Conservation (phyloP, 2,797 vertebrate species). For the Sus cebifrons region DNA sequence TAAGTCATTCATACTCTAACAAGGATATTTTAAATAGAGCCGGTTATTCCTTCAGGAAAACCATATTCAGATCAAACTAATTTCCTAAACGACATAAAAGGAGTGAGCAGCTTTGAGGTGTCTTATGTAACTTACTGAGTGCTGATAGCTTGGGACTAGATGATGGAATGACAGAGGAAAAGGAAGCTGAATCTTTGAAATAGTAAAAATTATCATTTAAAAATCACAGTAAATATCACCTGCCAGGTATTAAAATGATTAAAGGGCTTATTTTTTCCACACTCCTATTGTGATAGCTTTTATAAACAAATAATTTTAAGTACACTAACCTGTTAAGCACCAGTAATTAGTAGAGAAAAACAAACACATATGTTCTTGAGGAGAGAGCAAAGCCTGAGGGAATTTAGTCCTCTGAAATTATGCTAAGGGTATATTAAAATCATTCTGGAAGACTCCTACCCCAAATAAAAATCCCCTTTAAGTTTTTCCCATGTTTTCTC, state of each 20-base stretch:
- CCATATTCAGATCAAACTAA: conserved; percentile 83
- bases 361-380: conserved; percentile 84
- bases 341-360: conserved; percentile 85
- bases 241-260: conserved; percentile 80
- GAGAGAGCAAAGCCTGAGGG: conserved; percentile 76
- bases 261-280: conserved; percentile 81
- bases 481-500: conserved; percentile 27
- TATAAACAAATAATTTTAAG: conserved; percentile 85
- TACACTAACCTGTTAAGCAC: conserved; percentile 81
- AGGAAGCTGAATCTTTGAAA: conserved; percentile 78
- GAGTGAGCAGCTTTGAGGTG: conserved; percentile 71
- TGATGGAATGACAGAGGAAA: conserved; percentile 74
- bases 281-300: conserved; percentile 80
- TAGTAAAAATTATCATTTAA: conserved; percentile 76
- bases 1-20: conserved; percentile 83
- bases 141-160: conserved; percentile 64
- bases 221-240: conserved; percentile 83
- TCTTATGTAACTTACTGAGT: conserved; percentile 80
- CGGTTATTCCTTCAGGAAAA: conserved; percentile 84
- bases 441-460: conserved; percentile 59
- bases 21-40: conserved; percentile 82
- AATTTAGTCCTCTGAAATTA: conserved; percentile 82
- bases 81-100: conserved; percentile 84
- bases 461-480: conserved; percentile 47
- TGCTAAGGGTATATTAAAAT: conserved; percentile 69